Base-by-base conservation (phyloP, 2,113 vertebrate species). In the Tetraodon nigroviridis region DNA sequence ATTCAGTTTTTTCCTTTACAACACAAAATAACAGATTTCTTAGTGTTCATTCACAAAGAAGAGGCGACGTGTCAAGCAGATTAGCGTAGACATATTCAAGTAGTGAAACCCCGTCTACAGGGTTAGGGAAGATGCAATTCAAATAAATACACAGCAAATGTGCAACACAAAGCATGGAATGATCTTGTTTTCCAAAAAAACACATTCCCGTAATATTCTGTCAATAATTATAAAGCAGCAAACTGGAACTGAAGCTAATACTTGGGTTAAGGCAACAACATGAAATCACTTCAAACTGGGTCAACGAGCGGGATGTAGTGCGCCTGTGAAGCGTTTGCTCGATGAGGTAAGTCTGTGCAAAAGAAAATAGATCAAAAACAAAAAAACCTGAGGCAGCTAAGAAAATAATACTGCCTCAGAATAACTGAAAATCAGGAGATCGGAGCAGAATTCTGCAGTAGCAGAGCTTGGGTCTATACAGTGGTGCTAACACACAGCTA, bases 201-300 rank as follows among this genome's bases (percentile, higher is more conserved):
- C 29, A 1, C 29, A 4, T 17, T 5, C 13, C 20, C 1, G 15
- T 15, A 27, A 17, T 5, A 24, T 45, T 59, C 32, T 40, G 8
- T 32, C 21, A 19, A 47, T 29, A 15, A 32, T 27, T 29, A 55
- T 45, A 63, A 71, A 88, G 73, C 79, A 84, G 78, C 75, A 74
- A 71, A 66, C 19, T 61, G 41, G 54, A 68, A 71, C 29, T 56
- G 20, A 78, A 65, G 55, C 51, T 50, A 75, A 86, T 63, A 81
- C 78, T 75, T 61, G 41, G 65, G 77, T 75, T 88, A 90, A 90
- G 90, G 89, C 90, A 90, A 86, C 78, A 69, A 48, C 84, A 60
- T 37, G 32, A 12, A 37, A 37, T 12, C 32, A 27, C 5, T 27
- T 27, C 24, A 27, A 27, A 27, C 24, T 27, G 24, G 24, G 22